A percentile compares a stretch with the other conserved stretches of the same genome.
Conservation (phyloP, 2,888 invertebrate species). For the Lasioglossum morio region DNA sequence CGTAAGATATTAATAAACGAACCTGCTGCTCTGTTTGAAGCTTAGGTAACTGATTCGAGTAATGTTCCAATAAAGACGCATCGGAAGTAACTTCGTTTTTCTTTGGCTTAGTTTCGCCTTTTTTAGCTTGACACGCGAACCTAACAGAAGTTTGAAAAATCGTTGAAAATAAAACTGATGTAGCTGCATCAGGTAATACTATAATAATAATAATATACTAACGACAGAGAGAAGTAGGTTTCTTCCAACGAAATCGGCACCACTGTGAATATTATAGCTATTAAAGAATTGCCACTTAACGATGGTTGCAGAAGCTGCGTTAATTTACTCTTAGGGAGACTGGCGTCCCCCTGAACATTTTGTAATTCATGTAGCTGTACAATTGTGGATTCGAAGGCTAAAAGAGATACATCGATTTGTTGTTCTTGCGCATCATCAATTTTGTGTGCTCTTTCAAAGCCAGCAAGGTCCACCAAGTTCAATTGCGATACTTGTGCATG, state of each 20-base stretch:
- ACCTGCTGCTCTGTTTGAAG: slow-evolving; percentile 88
- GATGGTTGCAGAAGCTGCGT: slow-evolving; percentile 94
- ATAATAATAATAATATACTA: slow-evolving; percentile 66
- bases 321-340: slow-evolving; percentile 93
- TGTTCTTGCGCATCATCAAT: slow-evolving; percentile 93
- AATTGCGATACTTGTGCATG: slow-evolving; percentile 91
- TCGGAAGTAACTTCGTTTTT: slow-evolving; percentile 91
- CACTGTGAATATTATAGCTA: slow-evolving; percentile 93
- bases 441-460: slow-evolving; percentile 93
- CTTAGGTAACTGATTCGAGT: slow-evolving; percentile 88
- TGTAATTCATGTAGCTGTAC: slow-evolving; percentile 90
- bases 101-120: slow-evolving; percentile 91
- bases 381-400: slow-evolving; percentile 92
- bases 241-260: slow-evolving; percentile 93
- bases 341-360: slow-evolving; percentile 85
- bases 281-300: slow-evolving; percentile 94
- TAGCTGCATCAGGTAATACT: neutral
- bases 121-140: slow-evolving; percentile 93
- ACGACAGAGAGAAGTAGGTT: slow-evolving; percentile 88
- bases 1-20: slow-evolving; percentile 31
- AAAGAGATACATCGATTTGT: slow-evolving; percentile 92
- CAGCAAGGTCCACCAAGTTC: slow-evolving; percentile 95
- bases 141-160: slow-evolving; percentile 81
- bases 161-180: neutral
- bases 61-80: slow-evolving; percentile 89